Evolutionary conservation across 2,888 invertebrate genomes (phyloP).

Genomic region (Nymphalis polychloros): DNA sequence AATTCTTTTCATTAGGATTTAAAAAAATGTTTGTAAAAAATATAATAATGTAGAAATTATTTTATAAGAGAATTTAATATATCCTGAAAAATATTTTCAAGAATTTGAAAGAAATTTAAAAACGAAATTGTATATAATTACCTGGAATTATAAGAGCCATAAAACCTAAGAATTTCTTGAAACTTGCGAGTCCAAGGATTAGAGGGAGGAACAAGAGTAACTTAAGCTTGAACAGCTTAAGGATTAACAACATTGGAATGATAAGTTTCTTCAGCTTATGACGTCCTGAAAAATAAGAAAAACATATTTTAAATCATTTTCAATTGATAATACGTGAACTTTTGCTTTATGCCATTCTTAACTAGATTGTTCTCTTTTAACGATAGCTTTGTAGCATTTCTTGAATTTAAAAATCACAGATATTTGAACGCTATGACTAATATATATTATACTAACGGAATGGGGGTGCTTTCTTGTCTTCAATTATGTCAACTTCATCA

Average conservation of each 20-base stretch:
- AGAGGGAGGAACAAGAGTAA: conserved; percentile 90
- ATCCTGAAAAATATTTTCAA: too few species aligned
- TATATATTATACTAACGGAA: conserved; percentile 84
- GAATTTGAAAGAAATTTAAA: too few species aligned
- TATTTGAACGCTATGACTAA: too few species aligned
- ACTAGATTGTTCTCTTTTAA: too few species aligned
- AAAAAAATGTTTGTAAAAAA: too few species aligned
- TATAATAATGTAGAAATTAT: too few species aligned
- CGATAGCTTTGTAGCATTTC: too few species aligned
- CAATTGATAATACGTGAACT: too few species aligned
- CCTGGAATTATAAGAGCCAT: conserved; percentile 89
- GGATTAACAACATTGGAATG: conserved; percentile 89
- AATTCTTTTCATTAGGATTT: too few species aligned
- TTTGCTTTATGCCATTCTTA: too few species aligned
- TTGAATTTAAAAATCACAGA: too few species aligned
- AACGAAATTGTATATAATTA: conserved; percentile 42
- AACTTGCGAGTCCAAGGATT: conserved; percentile 90
- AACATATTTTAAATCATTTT: background rate
- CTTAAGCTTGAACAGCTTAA: conserved; percentile 92
- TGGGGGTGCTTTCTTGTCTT: conserved; percentile 89
- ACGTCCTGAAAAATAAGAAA: conserved; percentile 81
- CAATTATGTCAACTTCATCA: conserved; percentile 90
- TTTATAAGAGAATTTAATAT: too few species aligned
- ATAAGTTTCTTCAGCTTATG: conserved; percentile 91
- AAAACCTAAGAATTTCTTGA: conserved; percentile 91